Conservation (phyloP, 2,888 invertebrate genomes). For the Pteria penguin region DNA sequence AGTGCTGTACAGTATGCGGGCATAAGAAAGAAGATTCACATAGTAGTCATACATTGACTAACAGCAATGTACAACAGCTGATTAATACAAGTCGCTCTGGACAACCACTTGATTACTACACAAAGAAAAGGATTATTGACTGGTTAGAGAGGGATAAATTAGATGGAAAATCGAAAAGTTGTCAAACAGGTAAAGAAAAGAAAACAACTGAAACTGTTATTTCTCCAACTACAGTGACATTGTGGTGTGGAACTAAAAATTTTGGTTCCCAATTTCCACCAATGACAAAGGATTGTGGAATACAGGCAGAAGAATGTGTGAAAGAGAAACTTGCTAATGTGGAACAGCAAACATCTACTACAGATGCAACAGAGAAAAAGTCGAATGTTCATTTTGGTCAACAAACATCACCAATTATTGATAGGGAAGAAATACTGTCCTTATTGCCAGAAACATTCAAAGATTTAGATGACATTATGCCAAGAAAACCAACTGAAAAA, state of each 20-base stretch:
- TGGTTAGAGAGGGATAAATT: constrained; percentile 19
- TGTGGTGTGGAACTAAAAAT: constrained; percentile 75
- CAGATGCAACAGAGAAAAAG: constrained; percentile 7
- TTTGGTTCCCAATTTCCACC: constrained; percentile 74
- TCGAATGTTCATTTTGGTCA: constrained; percentile 21
- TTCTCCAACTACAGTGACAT: constrained; percentile 68
- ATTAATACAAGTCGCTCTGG: constrained; percentile 20
- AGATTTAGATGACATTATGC: constrained; percentile 39
- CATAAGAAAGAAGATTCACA: constrained; percentile 23
- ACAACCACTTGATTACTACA: constrained; percentile 36
- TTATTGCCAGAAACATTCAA: constrained; percentile 56
- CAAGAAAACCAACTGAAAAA: constrained; percentile 36
- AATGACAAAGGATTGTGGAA: constrained; percentile 70
- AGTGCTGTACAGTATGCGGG: constrained; percentile 29
- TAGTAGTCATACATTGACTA: constrained; percentile 35
- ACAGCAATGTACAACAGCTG: constrained; percentile 21
- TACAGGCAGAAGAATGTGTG: constrained; percentile 57
- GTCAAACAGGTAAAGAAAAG: constrained; percentile 51
- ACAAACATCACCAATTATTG: constrained; percentile 38
- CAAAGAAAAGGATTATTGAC: constrained; percentile 49
- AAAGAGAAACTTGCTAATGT: constrained; percentile 36
- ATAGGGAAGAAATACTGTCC: constrained; percentile 52
- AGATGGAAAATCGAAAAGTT: constrained; percentile 41
- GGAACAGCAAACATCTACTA: constrained; percentile 16
- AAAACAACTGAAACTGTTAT: constrained; percentile 62